These are phyloP conservation scores for Pteria penguin DNA, from an alignment of 2,888 invertebrate species.

Conservation along the genomic window DNA sequence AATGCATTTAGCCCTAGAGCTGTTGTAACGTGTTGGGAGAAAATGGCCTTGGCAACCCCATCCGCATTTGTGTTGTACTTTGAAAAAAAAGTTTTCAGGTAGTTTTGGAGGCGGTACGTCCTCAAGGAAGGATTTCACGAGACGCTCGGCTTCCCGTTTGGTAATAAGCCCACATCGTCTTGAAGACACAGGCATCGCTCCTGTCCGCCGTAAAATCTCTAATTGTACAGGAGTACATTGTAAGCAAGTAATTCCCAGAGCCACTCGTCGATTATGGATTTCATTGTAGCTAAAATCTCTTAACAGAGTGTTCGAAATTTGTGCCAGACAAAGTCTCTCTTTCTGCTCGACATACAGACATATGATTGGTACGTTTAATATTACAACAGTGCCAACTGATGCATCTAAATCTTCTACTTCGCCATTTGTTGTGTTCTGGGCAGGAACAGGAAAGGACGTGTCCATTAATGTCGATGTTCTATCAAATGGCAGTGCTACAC, in stretches of 20 bases:
- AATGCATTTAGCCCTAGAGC: constrained; percentile 96
- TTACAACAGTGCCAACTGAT: constrained; percentile 87
- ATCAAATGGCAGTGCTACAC: no score
- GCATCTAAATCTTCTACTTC: neutral
- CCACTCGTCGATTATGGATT: constrained; percentile 93
- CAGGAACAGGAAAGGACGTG: no score
- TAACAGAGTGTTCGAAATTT: constrained; percentile 96
- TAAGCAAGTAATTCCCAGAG: constrained; percentile 92
- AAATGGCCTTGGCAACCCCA: constrained; percentile 92
- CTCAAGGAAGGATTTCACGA: constrained; percentile 97
- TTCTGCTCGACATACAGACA: constrained; percentile 94
- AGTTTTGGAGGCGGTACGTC: constrained; percentile 83
- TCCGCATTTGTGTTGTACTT: constrained; percentile 94
- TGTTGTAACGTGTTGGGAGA: constrained; percentile 82
- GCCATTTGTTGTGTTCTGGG: no score
- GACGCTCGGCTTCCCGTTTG: constrained; percentile 90
- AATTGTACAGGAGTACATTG: constrained; percentile 97
- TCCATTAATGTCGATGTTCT: no score
- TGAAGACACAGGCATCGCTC: constrained; percentile 80
- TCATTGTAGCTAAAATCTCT: constrained; percentile 98
- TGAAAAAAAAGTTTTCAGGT: constrained; percentile 97
- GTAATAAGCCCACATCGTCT: constrained; percentile 92
- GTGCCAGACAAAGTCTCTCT: constrained; percentile 95
- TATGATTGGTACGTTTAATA: constrained; percentile 93
- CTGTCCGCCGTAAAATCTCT: constrained; percentile 94